A percentile compares a stretch with the other conserved stretches of the same genome.
These are phyloP conservation scores for Gallinago paraguaiae DNA, from an alignment of 2,113 vertebrate species.

Conservation along the genomic window DNA sequence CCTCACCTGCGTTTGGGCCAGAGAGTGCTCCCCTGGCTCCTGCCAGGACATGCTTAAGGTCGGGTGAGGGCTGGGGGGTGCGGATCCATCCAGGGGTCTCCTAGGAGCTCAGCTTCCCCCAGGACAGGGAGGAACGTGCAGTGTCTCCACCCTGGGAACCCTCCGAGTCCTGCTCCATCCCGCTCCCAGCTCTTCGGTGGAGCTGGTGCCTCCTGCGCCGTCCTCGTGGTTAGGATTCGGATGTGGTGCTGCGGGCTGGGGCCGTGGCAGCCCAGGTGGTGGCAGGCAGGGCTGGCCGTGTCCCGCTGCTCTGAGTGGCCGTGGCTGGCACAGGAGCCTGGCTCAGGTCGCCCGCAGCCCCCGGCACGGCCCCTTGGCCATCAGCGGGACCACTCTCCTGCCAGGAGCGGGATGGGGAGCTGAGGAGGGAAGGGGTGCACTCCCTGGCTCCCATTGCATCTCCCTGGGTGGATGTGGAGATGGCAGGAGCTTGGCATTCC, in stretches of 20 bases:
- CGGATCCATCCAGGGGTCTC: background rate
- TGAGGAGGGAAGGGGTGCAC: background rate
- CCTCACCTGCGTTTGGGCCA: background rate
- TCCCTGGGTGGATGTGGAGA: background rate
- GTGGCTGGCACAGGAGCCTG: background rate
- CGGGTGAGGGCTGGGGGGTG: background rate
- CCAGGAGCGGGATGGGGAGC: background rate
- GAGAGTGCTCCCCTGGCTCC: background rate
- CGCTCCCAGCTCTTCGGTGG: background rate
- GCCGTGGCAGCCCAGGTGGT: background rate
- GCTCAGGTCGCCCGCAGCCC: background rate
- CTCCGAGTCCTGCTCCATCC: background rate
- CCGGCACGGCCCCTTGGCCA: background rate
- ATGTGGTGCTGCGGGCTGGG: background rate
- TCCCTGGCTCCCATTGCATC: background rate
- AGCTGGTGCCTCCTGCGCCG: background rate
- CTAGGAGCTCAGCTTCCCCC: background rate
- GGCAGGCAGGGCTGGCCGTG: background rate
- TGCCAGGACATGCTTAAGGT: background rate
- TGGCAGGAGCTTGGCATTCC: background rate
- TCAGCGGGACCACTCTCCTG: background rate
- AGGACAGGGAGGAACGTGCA: background rate
- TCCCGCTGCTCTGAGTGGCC: background rate
- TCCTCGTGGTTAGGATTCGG: rapidly evolving
- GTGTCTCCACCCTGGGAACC: background rate